Percentiles rank a stretch among this genome's conserved stretches.
Conservation (phyloP, 2,113 vertebrate species). For the Oncorhynchus keta region DNA sequence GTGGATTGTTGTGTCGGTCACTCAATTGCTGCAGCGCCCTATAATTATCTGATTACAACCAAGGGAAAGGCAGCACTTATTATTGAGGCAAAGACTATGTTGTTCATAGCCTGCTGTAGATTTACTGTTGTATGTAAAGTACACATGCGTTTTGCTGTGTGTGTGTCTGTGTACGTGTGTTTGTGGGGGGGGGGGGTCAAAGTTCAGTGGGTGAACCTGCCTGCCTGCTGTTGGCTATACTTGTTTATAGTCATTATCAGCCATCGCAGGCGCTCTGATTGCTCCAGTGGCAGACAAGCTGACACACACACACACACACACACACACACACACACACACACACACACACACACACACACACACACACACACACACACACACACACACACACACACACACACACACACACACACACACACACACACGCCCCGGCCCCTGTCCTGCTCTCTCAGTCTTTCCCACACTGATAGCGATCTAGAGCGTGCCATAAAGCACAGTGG, state of each 20-base stretch:
- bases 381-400: neutral
- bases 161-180: neutral
- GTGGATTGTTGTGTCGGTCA: too few species aligned
- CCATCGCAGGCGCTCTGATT: neutral
- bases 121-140: too few species aligned
- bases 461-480: slow-evolving; percentile 75
- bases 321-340: neutral
- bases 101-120: too few species aligned
- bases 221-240: slow-evolving; percentile 58
- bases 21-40: too few species aligned
- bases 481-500: slow-evolving; percentile 65
- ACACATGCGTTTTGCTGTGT: too few species aligned
- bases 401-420: neutral
- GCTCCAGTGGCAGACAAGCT: slow-evolving; percentile 27
- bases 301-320: neutral
- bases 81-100: too few species aligned
- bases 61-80: too few species aligned
- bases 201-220: slow-evolving; percentile 59
- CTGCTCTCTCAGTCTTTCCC: slow-evolving; percentile 61
- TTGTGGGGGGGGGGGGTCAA: slow-evolving; percentile 45
- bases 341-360: neutral
- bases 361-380: neutral
- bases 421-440: slow-evolving; percentile 20
- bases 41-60: too few species aligned
- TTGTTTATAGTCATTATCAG: slow-evolving; percentile 73